phyloP scores from a whole-genome alignment of 1,140 invertebrate species.

The Laupala kohalensis region DNA sequence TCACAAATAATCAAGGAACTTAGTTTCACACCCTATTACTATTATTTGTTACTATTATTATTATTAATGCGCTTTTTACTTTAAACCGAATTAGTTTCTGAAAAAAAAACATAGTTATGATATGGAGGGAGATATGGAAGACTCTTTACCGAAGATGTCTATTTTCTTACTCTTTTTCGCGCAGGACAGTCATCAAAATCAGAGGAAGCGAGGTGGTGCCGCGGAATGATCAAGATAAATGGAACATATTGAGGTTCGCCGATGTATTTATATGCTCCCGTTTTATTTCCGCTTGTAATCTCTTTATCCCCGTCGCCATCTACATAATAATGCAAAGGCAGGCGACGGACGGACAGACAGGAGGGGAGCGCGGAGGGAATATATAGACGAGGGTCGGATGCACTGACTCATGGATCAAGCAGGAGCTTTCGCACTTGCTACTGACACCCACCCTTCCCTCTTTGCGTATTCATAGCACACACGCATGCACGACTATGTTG shows the following conservation, averaged over 20 bases:
- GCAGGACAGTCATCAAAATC: too few species aligned
- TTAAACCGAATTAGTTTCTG: too few species aligned
- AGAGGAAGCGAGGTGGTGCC: background rate
- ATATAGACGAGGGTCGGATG: background rate
- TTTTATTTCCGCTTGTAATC: constrained; percentile 7
- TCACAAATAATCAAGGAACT: too few species aligned
- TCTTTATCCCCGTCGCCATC: background rate
- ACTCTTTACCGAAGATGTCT: too few species aligned
- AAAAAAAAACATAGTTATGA: too few species aligned
- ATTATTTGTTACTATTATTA: too few species aligned
- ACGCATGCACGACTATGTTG: too few species aligned
- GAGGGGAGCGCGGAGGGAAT: background rate
- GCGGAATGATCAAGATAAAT: constrained; percentile 8
- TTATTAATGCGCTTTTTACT: too few species aligned
- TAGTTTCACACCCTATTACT: too few species aligned
- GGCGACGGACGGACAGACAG: background rate
- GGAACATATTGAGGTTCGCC: constrained; percentile 13
- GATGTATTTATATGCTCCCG: constrained; percentile 8
- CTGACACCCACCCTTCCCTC: background rate
- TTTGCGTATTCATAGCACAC: too few species aligned
- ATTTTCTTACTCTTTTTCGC: too few species aligned
- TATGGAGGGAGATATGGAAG: too few species aligned
- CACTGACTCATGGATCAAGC: background rate
- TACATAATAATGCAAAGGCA: constrained; percentile 9
- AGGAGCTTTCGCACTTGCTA: background rate